These are phyloP conservation scores for Beroe forskalii DNA, from an alignment of 37 sponge, comb jelly and placozoan species.

Conservation along the genomic window DNA sequence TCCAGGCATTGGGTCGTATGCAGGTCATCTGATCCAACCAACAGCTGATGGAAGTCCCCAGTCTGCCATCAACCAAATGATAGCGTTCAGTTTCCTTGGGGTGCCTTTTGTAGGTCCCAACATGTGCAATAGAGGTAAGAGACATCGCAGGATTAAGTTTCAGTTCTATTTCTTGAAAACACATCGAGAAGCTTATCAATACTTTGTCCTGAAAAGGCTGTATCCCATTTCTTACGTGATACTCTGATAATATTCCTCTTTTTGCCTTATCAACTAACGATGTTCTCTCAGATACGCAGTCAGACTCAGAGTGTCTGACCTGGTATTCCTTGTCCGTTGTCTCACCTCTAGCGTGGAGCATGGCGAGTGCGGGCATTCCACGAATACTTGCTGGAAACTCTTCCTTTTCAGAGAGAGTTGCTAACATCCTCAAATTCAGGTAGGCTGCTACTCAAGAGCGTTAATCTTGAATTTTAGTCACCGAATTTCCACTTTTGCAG, in stretches of 20 bases:
- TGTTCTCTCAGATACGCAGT: no score
- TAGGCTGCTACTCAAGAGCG: neutral
- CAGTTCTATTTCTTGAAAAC: no score
- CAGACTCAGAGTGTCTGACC: constrained; percentile 4
- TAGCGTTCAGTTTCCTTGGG: constrained; percentile 9
- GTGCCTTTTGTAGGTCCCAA: constrained; percentile 3
- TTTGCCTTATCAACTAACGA: no score
- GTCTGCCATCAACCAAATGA: constrained; percentile 37
- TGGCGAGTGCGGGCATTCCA: neutral
- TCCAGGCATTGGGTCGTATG: constrained; percentile 19
- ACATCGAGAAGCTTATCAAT: no score
- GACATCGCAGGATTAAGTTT: no score
- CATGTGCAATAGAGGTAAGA: constrained; percentile 28
- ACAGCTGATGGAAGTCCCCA: neutral
- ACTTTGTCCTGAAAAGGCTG: no score
- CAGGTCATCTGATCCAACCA: constrained; percentile 42
- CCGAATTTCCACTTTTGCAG: no score
- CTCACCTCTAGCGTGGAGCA: constrained; percentile 42
- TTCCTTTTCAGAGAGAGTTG: neutral
- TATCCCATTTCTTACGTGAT: no score
- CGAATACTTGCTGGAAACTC: neutral
- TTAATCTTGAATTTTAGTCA: no score
- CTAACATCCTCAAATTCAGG: constrained; percentile 14
- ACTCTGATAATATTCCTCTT: no score
- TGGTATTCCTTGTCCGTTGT: constrained; percentile 44